Base-by-base conservation (phyloP, 2,888 invertebrate species). In the Gasteruption jaculator region DNA sequence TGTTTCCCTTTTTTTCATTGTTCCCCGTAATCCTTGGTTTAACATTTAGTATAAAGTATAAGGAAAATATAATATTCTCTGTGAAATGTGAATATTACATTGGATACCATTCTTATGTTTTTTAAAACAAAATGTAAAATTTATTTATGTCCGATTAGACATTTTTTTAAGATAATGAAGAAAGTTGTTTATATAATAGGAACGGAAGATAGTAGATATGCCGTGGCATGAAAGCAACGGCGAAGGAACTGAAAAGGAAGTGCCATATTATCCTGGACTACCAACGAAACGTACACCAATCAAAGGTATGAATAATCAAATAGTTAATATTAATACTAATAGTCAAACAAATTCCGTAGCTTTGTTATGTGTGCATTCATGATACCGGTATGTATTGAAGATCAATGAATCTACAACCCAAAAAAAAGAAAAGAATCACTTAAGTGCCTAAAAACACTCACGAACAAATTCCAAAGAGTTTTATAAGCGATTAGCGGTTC, bases 251-350 rank as follows among this genome's bases (percentile, higher is more conserved):
- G 76, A 79, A 65, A 79, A 80, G 53, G 84, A 86, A 52, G 79
- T 83, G 68, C 82, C 85, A 29, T 78, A 76, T 59, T 78, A 77
- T 64, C 81, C 85, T 10, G 79, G 82, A 41, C 85, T 85, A 6
- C 82, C 85, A 15, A 80, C 80, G 36, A 88, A 88, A 73, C 77
- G 89, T 52, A 82, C 86, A 5, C 90, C 90, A 12, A 89, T 91
- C 38, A 82, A 86, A 77, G 86, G 86, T 85, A 75, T 54, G 61
- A 48, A 60, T 48, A 41, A 52, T 59, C 52, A n/a, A n/a, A n/a
- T n/a, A n/a, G n/a, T n/a, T n/a, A n/a, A n/a, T n/a, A n/a, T n/a
- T n/a, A n/a, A n/a, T 58, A 59, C 50, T 49, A 56, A 65, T 62
- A 67, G 65, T n/a, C n/a, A 57, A 60, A 63, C 58, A 58, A 65